A percentile compares a stretch with the other conserved stretches of the same genome.
phyloP scores from a whole-genome alignment of 2,113 vertebrate genomes.

The Salvator merianae region DNA sequence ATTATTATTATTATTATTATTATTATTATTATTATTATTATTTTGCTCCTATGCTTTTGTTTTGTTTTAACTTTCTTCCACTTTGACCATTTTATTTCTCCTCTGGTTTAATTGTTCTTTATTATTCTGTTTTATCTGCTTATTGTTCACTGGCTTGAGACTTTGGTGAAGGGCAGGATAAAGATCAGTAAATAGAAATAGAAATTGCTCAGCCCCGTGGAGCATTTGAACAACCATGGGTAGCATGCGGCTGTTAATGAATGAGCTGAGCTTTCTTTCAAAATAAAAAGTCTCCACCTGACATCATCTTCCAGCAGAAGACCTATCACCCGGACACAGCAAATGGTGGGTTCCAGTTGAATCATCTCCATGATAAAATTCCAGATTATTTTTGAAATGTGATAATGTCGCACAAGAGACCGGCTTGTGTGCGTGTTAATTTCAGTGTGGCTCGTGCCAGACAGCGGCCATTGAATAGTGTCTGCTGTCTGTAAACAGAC shows the following conservation, averaged over 20 bases:
- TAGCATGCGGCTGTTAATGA: not conserved
- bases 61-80: too few species aligned
- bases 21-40: too few species aligned
- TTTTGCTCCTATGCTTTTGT: too few species aligned
- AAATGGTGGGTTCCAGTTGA: not conserved
- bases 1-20: too few species aligned
- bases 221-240: not conserved
- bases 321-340: not conserved
- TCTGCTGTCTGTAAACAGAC: not conserved
- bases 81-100: too few species aligned
- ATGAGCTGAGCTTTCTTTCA: not conserved
- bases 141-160: too few species aligned
- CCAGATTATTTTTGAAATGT: not conserved
- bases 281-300: too few species aligned
- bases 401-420: not conserved
- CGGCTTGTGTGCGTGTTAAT: not conserved
- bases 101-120: too few species aligned
- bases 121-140: too few species aligned
- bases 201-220: not conserved
- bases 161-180: too few species aligned
- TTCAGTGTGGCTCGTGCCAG: not conserved
- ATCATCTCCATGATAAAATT: not conserved
- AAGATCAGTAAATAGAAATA: too few species aligned
- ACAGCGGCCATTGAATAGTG: not conserved
- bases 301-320: not conserved